Evolutionary conservation across 1,140 invertebrate species (phyloP), one percentile per base, ranked within the genome.

Genomic region (Heliconius hermathena): DNA sequence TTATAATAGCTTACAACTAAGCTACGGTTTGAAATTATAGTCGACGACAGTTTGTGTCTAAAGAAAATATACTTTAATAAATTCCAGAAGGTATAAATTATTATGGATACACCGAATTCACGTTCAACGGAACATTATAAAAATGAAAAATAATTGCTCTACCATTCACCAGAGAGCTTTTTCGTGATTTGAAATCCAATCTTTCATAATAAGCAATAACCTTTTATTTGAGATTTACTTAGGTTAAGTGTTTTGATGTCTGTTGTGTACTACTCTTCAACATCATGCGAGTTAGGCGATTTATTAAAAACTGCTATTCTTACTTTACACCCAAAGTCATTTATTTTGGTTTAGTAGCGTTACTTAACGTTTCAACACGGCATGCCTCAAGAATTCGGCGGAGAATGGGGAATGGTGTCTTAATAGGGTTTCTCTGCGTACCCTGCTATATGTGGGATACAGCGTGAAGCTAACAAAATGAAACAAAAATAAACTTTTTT

Each of bases 101-200:
- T 66, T 66, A 66, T 66, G 60, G 60, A 29, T 66, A 26, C 60
- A 66, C 60, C 26, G 26, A 66, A 66, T 29, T 66, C 22, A 66
- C 13, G 60, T 66, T 66, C 60, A 66, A 66, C 60, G 60, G 13
- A 66, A 66, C 60, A 66, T 66, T 66, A 66, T n/a, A 66, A 66
- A 66, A 66, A 66, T 66, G 60, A 66, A 66, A 66, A 29, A 66
- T 66, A 66, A 66, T 66, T 66, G 5, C 26, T 66, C 11, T 29
- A 29, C 22, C 60, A 66, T 26, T 66, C 22, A 29, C 26, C 11
- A 13, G 11, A 29, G 60, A 26, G 22, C 60, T 26, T 29, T 66
- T 66, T 66, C 60, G n/a, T 66, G 26, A 66, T 66, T 66, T 66
- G 11, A 66, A 29, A 29, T 29, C 60, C 60, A 29, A 66, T 66